phyloP scores from a whole-genome alignment of 2,888 invertebrate genomes.

The Leucozona laternaria region DNA sequence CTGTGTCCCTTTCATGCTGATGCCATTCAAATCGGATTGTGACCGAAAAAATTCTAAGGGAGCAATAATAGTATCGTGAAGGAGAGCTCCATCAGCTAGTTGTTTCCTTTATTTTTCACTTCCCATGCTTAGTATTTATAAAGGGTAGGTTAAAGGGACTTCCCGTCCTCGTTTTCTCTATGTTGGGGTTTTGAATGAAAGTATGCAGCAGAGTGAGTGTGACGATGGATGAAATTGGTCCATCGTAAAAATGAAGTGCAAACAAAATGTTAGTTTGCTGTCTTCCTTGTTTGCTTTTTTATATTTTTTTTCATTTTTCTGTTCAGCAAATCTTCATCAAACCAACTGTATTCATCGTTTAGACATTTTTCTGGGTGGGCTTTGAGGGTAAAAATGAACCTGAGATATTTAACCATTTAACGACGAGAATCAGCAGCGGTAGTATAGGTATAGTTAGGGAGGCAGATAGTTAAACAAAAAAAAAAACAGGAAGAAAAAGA shows the following conservation, averaged over 20 bases:
- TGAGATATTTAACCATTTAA: slow-evolving; percentile 58
- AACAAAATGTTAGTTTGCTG: slow-evolving; percentile 68
- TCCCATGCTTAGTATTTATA: neutral
- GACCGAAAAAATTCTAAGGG: slow-evolving; percentile 36
- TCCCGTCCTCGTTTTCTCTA: neutral
- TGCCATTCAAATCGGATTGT: slow-evolving; percentile 66
- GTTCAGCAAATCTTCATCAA: slow-evolving; percentile 14
- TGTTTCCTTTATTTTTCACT: slow-evolving; percentile 23
- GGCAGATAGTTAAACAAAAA: neutral
- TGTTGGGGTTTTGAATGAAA: neutral
- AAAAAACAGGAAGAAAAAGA: too few species aligned
- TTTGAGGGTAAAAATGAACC: slow-evolving; percentile 24
- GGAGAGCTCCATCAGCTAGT: slow-evolving; percentile 33
- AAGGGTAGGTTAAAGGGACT: neutral
- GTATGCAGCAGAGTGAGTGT: slow-evolving; percentile 43
- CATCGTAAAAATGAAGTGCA: slow-evolving; percentile 74
- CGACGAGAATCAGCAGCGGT: slow-evolving; percentile 23
- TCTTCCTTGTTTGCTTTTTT: slow-evolving; percentile 64
- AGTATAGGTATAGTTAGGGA: neutral
- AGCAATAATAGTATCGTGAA: slow-evolving; percentile 32
- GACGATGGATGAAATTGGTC: slow-evolving; percentile 71
- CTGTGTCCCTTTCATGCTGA: slow-evolving; percentile 60
- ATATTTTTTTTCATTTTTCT: slow-evolving; percentile 7
- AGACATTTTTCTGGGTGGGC: slow-evolving; percentile 39
- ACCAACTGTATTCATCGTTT: slow-evolving; percentile 43